Conservation (phyloP, 2,113 vertebrate species). For the Cyprinodon variegatus region DNA sequence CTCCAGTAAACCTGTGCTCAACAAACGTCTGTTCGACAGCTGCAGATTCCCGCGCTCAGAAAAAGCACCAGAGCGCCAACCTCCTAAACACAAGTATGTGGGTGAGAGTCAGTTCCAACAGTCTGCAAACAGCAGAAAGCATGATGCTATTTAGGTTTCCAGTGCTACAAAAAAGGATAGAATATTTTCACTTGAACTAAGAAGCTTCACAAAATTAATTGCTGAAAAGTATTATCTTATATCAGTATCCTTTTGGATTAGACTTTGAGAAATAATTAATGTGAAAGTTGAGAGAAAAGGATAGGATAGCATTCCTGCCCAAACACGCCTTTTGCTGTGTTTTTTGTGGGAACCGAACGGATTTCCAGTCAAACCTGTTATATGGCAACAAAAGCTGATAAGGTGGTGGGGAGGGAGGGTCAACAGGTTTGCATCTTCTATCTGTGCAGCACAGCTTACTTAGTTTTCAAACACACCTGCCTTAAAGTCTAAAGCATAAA, state of each 20-base stretch:
- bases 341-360: slow-evolving; percentile 27
- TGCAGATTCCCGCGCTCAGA: slow-evolving; percentile 55
- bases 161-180: no score
- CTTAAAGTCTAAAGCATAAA: neutral
- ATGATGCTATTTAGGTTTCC: slow-evolving; percentile 25
- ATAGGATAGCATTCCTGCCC: slow-evolving; percentile 45
- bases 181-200: neutral
- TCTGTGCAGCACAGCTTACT: neutral
- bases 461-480: slow-evolving; percentile 4
- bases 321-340: slow-evolving; percentile 48
- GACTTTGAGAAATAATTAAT: slow-evolving; percentile 58
- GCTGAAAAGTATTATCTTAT: slow-evolving; percentile 22
- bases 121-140: slow-evolving; percentile 55
- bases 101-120: slow-evolving; percentile 56
- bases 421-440: neutral
- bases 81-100: slow-evolving; percentile 65
- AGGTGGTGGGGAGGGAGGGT: slow-evolving; percentile 14
- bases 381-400: slow-evolving; percentile 26
- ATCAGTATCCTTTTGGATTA: slow-evolving; percentile 32
- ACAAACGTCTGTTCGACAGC: slow-evolving; percentile 72
- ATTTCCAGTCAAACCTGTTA: slow-evolving; percentile 72
- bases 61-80: slow-evolving; percentile 56
- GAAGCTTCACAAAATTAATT: neutral
- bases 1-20: slow-evolving; percentile 52
- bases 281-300: slow-evolving; percentile 27